Evolutionary conservation across 1,140 invertebrate species (phyloP).

Genomic region (Ectropis grisescens): DNA sequence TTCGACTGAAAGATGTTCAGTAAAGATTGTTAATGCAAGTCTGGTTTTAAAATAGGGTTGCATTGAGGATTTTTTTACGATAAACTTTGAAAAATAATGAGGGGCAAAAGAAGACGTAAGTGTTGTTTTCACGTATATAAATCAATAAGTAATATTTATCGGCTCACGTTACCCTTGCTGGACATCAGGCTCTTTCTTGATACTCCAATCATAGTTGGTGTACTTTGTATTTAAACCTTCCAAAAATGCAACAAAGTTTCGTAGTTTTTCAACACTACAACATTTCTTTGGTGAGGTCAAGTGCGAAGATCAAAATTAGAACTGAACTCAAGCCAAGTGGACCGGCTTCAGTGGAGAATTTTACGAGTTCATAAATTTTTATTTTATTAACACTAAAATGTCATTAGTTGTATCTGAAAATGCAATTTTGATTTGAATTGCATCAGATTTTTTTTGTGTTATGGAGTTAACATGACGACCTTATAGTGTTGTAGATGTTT

Average conservation of each 20-base stretch:
- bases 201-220: too few relatives aligned
- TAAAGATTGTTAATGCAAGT: slow-evolving; percentile 13
- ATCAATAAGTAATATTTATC: too few relatives aligned
- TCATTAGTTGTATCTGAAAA: slow-evolving; percentile 6
- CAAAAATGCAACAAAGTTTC: too few relatives aligned
- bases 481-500: neutral
- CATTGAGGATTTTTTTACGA: slow-evolving; percentile 1
- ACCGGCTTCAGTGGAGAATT: slow-evolving; percentile 15
- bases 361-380: slow-evolving; percentile 2
- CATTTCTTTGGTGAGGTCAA: slow-evolving; percentile 53
- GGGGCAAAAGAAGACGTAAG: too few relatives aligned
- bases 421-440: slow-evolving; percentile 4
- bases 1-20: slow-evolving; percentile 27
- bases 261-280: slow-evolving; percentile 22
- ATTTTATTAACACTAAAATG: slow-evolving; percentile 10
- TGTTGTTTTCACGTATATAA: too few relatives aligned
- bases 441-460: too few relatives aligned
- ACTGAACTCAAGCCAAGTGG: slow-evolving; percentile 47
- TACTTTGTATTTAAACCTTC: too few relatives aligned
- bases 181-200: too few relatives aligned
- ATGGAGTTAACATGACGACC: too few relatives aligned
- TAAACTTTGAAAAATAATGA: too few relatives aligned
- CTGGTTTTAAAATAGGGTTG: slow-evolving; percentile 2
- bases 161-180: too few relatives aligned
- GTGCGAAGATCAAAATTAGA: slow-evolving; percentile 46